Conservation (phyloP, 2,888 invertebrate genomes). For the Eulithis prunata region DNA sequence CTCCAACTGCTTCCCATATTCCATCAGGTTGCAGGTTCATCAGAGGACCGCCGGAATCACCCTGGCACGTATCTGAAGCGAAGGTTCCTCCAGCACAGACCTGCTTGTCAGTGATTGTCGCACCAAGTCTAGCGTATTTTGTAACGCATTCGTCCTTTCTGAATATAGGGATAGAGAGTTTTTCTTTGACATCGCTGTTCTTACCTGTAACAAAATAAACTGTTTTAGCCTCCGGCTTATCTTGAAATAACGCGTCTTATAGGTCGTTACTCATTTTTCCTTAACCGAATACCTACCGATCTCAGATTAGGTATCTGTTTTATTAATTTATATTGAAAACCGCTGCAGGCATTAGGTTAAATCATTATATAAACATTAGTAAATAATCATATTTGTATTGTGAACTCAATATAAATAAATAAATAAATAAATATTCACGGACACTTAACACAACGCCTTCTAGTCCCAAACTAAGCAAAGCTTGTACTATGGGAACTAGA, state of each 20-base stretch:
- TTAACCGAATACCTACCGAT: no score
- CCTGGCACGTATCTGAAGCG: constrained; percentile 88
- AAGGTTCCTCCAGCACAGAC: constrained; percentile 89
- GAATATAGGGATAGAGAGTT: constrained; percentile 85
- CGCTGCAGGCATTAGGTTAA: no score
- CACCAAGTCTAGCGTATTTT: constrained; percentile 77
- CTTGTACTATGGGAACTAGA: no score
- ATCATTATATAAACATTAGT: no score
- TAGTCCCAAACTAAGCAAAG: no score
- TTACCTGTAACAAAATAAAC: constrained; percentile 62
- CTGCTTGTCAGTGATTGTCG: constrained; percentile 81
- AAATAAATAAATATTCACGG: no score
- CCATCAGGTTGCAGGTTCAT: constrained; percentile 83
- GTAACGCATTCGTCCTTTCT: constrained; percentile 79
- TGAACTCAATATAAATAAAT: no score
- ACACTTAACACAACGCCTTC: no score
- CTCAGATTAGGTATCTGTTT: no score
- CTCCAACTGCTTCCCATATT: constrained; percentile 84
- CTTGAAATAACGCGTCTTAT: background rate
- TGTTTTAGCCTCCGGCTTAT: background rate
- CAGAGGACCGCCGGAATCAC: constrained; percentile 91
- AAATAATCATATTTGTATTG: no score
- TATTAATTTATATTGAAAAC: no score
- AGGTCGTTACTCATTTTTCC: background rate
- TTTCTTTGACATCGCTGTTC: constrained; percentile 85